Conservation (phyloP, 1,140 invertebrate genomes). For the Samia ricini region DNA sequence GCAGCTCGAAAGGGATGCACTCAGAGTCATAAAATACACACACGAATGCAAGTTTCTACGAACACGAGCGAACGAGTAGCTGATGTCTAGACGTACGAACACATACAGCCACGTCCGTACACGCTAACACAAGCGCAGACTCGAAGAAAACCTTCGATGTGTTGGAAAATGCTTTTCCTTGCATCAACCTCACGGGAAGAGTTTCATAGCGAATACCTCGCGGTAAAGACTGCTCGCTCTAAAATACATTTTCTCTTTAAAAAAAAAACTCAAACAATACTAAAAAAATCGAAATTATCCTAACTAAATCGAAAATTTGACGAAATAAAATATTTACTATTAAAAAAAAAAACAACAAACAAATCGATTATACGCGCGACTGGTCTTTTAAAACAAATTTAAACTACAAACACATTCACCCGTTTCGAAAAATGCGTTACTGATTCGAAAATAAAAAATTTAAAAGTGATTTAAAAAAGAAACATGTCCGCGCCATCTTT, state of each 20-base stretch:
- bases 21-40: slow-evolving; percentile 75
- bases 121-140: slow-evolving; percentile 42
- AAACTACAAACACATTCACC: slow-evolving; percentile 49
- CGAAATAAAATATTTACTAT: background rate
- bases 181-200: slow-evolving; percentile 75
- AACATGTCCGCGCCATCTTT: slow-evolving; percentile 42
- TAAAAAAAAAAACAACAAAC: slow-evolving; percentile 29
- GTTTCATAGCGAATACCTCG: slow-evolving; percentile 77
- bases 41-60: slow-evolving; percentile 32
- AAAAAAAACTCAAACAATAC: slow-evolving; percentile 28
- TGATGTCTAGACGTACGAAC: slow-evolving; percentile 50
- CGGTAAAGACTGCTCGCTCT: slow-evolving; percentile 76
- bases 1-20: slow-evolving; percentile 77
- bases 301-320: background rate
- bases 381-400: slow-evolving; percentile 39
- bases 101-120: slow-evolving; percentile 31
- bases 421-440: slow-evolving; percentile 55
- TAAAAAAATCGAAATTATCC: slow-evolving; percentile 38
- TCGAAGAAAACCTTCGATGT: slow-evolving; percentile 73
- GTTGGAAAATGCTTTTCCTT: slow-evolving; percentile 77
- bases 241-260: slow-evolving; percentile 40
- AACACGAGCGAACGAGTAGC: slow-evolving; percentile 36
- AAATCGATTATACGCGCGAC: slow-evolving; percentile 54
- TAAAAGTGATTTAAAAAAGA: slow-evolving; percentile 19
- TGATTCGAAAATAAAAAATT: slow-evolving; percentile 34